A percentile compares a stretch with the other conserved stretches of the same genome.
These are phyloP conservation scores for Taenioides sp. DNA, from an alignment of 2,797 vertebrate species.

Conservation along the genomic window DNA sequence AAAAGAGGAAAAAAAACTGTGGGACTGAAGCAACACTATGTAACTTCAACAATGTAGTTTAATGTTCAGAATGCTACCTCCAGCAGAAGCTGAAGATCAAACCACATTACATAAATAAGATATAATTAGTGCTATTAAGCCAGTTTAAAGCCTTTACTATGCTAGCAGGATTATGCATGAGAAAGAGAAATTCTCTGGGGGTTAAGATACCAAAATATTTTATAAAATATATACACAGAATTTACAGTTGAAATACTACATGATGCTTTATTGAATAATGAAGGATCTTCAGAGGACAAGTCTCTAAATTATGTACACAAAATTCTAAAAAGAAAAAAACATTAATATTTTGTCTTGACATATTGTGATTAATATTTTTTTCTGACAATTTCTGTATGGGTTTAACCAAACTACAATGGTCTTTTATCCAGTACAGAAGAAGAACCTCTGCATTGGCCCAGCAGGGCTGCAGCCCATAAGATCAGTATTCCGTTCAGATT, in stretches of 20 bases:
- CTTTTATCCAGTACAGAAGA: conserved; percentile 45
- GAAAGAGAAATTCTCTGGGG: too few species aligned
- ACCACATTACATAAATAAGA: too few species aligned
- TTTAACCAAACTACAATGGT: conserved; percentile 31
- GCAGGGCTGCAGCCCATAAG: conserved; percentile 59
- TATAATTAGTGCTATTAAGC: too few species aligned
- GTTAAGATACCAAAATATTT: too few species aligned
- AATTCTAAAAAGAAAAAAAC: neutral
- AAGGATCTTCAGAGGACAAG: neutral
- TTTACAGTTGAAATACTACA: neutral
- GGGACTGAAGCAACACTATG: too few species aligned
- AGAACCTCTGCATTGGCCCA: conserved; percentile 66
- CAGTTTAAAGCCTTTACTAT: too few species aligned
- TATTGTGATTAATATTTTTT: neutral
- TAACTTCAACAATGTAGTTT: too few species aligned
- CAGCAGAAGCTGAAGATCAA: too few species aligned
- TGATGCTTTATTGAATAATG: neutral
- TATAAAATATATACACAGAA: too few species aligned
- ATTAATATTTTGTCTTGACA: neutral
- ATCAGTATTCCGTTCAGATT: conserved; percentile 75
- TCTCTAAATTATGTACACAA: neutral
- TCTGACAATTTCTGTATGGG: neutral
- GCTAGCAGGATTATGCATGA: too few species aligned
- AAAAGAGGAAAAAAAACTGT: too few species aligned
- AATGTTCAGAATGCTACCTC: too few species aligned